Base-by-base conservation (phyloP, 2,888 invertebrate genomes). In the Drosophila nr. perissopoda region DNA sequence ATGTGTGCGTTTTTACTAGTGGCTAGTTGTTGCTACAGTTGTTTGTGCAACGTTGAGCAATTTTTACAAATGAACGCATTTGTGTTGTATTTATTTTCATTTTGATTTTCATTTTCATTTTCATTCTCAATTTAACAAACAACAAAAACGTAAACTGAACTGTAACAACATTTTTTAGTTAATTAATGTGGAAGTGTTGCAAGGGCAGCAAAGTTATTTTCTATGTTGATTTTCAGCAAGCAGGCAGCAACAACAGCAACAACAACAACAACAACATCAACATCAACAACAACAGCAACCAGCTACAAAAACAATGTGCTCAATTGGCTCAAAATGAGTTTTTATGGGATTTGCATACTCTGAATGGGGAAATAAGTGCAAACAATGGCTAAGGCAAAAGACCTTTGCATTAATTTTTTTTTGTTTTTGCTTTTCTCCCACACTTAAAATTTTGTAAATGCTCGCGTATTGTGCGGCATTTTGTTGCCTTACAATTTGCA, bases 271-370 rank as follows among this genome's bases (percentile, higher is more conserved):
- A 68, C 42, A 42, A 13, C 25, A 21, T 1, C 21, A 21, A 21
- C 21, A 27, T 1, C 13, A 31, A 25, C 21, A 59, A 42, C 52
- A 78, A 49, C 57, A 69, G 51, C 62, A 67, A 57, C 58, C 31
- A 31, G 31, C 31, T 73, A 65, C 70, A 81, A 73, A 42, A 84
- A 79, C 86, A 82, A 78, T 76, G 82, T 77, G 76, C 79, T 81
- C 89, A 89, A 87, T 84, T 87, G 89, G 85, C 85, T 79, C 73
- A 76, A 86, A 86, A 89, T 87, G 81, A 87, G 87, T 89, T 87
- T 87, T 87, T 89, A 89, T 87, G 87, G 78, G 80, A 89, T 89
- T 87, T 87, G 87, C 89, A 85, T 87, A 80, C 79, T 73, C 67
- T 76, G 80, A 88, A 88, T 82, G 58, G 83, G 21, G 66, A 80